These are phyloP conservation scores for Peucedramus taeniatus DNA, from an alignment of 2,113 vertebrate species.

Conservation along the genomic window DNA sequence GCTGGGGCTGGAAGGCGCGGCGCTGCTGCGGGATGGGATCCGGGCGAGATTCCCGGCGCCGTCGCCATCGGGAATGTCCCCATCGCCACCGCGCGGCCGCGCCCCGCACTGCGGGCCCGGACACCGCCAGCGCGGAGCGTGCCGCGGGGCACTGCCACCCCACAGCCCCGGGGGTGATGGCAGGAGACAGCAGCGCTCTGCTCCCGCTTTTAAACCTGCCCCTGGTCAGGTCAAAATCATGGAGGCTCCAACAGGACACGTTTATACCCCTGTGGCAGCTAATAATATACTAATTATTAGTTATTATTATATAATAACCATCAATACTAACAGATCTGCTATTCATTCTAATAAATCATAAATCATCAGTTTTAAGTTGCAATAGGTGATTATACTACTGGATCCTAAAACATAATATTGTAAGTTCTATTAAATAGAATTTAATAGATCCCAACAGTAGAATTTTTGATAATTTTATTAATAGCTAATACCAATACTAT, in stretches of 20 bases:
- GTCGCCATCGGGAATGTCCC: too few relatives aligned
- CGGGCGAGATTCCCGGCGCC: too few relatives aligned
- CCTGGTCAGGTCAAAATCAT: background rate
- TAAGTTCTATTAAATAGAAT: background rate
- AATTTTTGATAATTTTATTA: background rate
- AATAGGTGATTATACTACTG: background rate
- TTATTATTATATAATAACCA: too few relatives aligned
- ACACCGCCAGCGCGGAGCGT: background rate
- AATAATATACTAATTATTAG: too few relatives aligned
- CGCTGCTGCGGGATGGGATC: too few relatives aligned
- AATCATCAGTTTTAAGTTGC: background rate
- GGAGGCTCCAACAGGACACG: background rate
- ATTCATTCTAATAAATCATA: background rate
- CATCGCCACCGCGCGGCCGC: background rate
- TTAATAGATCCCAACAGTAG: background rate
- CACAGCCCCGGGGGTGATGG: accelerated
- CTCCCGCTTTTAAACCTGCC: background rate
- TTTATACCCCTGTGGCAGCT: too few relatives aligned
- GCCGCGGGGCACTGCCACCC: accelerated
- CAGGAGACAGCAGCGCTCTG: background rate
- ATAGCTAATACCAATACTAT: background rate
- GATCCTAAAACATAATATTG: background rate
- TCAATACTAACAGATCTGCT: background rate
- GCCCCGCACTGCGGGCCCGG: background rate
- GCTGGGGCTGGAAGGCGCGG: accelerated